Percentiles rank a stretch among this genome's conserved stretches.
phyloP scores from a whole-genome alignment of 2,113 vertebrate species.

The Melanerpes aurifrons region DNA sequence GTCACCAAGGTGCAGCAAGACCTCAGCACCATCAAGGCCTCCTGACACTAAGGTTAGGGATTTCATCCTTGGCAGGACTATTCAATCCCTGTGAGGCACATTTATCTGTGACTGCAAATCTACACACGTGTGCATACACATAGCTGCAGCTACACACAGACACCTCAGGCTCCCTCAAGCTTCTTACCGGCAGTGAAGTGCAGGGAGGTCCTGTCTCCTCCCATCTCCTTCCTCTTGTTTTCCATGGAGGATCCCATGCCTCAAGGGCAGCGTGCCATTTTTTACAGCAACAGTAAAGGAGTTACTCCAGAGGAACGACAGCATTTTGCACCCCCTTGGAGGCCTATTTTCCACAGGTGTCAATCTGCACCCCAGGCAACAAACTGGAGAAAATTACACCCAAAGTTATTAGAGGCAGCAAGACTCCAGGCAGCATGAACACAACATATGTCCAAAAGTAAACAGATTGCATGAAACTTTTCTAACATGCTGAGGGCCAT shows the following conservation, averaged over 20 bases:
- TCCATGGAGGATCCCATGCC: fast-evolving
- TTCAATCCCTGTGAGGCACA: too few relatives aligned
- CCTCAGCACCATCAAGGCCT: not conserved
- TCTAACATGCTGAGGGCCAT: not conserved
- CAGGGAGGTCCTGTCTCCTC: not conserved
- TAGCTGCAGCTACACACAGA: not conserved
- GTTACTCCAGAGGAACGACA: not conserved
- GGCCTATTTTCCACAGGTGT: constrained; percentile 1
- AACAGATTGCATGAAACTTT: constrained; percentile 40
- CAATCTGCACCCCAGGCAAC: not conserved
- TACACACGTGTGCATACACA: too few relatives aligned
- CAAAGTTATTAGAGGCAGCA: constrained; percentile 23
- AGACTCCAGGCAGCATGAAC: constrained; percentile 14
- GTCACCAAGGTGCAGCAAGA: not conserved
- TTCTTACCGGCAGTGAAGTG: not conserved
- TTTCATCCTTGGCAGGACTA: not conserved
- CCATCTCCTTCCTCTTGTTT: not conserved
- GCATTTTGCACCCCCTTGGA: not conserved
- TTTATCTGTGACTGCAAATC: not conserved
- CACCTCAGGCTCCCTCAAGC: not conserved
- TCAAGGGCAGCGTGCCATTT: not conserved
- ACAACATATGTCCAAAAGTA: constrained; percentile 39
- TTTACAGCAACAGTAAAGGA: not conserved
- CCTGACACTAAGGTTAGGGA: not conserved
- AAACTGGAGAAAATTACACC: not conserved